Base-by-base conservation (phyloP, 2,888 invertebrate genomes). In the Heliconius charithonia region DNA sequence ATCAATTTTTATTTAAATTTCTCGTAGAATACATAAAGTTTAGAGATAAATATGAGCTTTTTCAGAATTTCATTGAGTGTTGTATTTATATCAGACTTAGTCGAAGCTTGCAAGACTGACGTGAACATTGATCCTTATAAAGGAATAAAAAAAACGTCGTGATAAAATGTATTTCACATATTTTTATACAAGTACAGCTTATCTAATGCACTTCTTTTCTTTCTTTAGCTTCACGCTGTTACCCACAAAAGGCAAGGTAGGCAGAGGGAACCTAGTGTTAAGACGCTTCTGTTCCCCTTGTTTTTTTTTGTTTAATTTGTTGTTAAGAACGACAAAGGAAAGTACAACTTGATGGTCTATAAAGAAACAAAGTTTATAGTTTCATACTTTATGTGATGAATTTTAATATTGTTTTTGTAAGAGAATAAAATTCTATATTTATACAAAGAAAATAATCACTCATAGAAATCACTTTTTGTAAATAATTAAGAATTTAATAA, bases 71-170 rank as follows among this genome's bases (percentile, higher is more conserved):
- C 75, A 75, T 59, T 78, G 79, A 75, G 73, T 77, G 79, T 81
- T 79, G 77, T 62, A 73, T 83, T 51, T 71, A 82, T 82, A 74
- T 79, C 79, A 77, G 81, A 79, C 80, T 71, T 78, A 81, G 82
- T 90, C 89, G 87, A 91, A 88, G 93, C 92, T 91, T 90, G 92
- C 91, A 93, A 94, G 94, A 94, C 94, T 94, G 94, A 94, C 85
- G 86, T 86, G 85, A 89, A 86, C 85, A 85, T 87, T 86, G 87
- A 84, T 92, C 93, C 94, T 94, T 93, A 78, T 86, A 89, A 94
- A 94, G 94, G 94, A 92, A 72, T 79, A 73, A 82, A 85, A 66
- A 66, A 63, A 66, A 85, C 88, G 87, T 87, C 90, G 92, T 91
- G 91, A 92, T 91, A 90, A 81, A 83, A 84, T 85, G 77, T 65